Conservation (phyloP, 2,113 vertebrate species). For the Hystrix cristata region DNA sequence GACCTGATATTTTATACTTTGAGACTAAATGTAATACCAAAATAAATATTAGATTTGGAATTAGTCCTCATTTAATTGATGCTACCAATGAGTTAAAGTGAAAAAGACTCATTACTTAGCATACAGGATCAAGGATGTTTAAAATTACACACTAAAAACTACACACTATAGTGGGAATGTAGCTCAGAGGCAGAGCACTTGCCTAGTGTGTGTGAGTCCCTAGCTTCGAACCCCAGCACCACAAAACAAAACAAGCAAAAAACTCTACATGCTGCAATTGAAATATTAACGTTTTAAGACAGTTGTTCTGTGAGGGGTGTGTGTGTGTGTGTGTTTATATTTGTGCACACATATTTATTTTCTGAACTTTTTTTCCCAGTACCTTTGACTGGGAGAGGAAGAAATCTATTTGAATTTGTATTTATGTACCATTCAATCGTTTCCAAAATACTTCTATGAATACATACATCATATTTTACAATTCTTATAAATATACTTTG, state of each 20-base stretch:
- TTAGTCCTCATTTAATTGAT: conserved; percentile 28
- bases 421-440: conserved; percentile 61
- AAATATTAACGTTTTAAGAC: conserved; percentile 42
- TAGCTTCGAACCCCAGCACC: neutral
- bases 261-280: neutral
- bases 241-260: neutral
- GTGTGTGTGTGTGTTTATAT: neutral
- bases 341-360: conserved; percentile 25
- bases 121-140: neutral
- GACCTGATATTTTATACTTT: neutral
- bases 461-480: conserved; percentile 42
- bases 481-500: conserved; percentile 14
- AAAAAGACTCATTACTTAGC: neutral
- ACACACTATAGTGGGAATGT: neutral
- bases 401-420: conserved; percentile 19
- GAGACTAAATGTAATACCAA: conserved; percentile 34
- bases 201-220: neutral
- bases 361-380: conserved; percentile 25
- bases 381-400: neutral
- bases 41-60: conserved; percentile 45
- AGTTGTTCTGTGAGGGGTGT: conserved; percentile 13
- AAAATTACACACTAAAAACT: conserved; percentile 42
- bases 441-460: conserved; percentile 13
- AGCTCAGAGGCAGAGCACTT: neutral
- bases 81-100: neutral